Percentiles rank a stretch among this genome's conserved stretches.
Conservation (phyloP, 2,797 vertebrate species). For the Siniperca obscura region DNA sequence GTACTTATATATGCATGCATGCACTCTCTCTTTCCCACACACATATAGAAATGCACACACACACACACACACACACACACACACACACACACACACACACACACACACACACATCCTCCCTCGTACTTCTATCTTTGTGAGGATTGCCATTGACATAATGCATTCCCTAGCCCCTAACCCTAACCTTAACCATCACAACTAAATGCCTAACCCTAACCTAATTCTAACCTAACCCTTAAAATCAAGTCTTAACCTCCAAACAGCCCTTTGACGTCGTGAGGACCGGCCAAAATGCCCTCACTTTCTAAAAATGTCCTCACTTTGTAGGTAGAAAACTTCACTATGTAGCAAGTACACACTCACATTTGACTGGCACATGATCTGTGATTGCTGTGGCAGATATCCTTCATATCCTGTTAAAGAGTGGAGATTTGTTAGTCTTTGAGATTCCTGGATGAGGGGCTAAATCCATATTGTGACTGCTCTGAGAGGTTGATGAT, state of each 20-base stretch:
- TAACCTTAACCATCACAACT: too few species aligned
- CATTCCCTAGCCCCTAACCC: too few species aligned
- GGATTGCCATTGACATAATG: too few species aligned
- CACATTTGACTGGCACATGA: constrained; percentile 64
- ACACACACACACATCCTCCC: constrained; percentile 19
- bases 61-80: constrained; percentile 9
- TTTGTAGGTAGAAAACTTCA: too few species aligned
- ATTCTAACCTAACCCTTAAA: too few species aligned
- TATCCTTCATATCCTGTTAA: constrained; percentile 75
- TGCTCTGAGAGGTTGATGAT: constrained; percentile 39
- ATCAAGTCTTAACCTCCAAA: too few species aligned
- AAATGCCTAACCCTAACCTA: too few species aligned
- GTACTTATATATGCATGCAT: constrained; percentile 52
- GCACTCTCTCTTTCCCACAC: constrained; percentile 13
- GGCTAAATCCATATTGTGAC: constrained; percentile 62
- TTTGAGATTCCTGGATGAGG: constrained; percentile 62
- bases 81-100: constrained; percentile 16
- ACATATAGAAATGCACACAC: constrained; percentile 4
- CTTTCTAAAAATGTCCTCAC: too few species aligned
- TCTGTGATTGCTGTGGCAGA: constrained; percentile 62
- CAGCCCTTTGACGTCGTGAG: too few species aligned
- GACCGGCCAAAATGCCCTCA: too few species aligned
- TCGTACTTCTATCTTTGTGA: too few species aligned
- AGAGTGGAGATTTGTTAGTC: constrained; percentile 60
- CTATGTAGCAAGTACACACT: neutral